Percentiles rank a stretch among this genome's conserved stretches.
Evolutionary conservation across 2,888 invertebrate genomes (phyloP).

Genomic region (Cremastinae sp.): DNA sequence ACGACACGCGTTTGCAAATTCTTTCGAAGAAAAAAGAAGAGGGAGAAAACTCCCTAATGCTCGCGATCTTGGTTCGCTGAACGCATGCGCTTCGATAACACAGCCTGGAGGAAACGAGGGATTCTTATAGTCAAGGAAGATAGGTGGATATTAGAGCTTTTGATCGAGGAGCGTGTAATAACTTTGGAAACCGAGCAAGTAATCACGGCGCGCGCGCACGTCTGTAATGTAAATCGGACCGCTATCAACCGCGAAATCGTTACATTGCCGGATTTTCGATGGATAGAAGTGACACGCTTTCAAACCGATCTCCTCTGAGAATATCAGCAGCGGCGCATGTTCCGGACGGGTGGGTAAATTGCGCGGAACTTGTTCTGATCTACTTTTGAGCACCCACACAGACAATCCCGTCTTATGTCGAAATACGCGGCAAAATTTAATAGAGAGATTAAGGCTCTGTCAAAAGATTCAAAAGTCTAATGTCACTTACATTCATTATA

Average conservation of each 20-base stretch:
- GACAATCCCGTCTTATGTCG: too few species aligned
- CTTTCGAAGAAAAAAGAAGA: not conserved
- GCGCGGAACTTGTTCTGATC: constrained; percentile 24
- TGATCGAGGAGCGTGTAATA: constrained; percentile 71
- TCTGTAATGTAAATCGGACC: constrained; percentile 67
- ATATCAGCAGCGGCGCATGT: not conserved
- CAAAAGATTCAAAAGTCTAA: too few species aligned
- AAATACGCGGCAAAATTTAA: too few species aligned
- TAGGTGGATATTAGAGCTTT: constrained; percentile 67
- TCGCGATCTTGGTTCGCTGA: too few species aligned
- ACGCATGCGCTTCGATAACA: too few species aligned
- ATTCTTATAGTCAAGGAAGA: not conserved
- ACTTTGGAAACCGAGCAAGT: constrained; percentile 68
- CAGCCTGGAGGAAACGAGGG: too few species aligned
- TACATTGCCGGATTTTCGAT: constrained; percentile 32
- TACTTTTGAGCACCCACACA: constrained; percentile 17
- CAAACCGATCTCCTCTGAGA: constrained; percentile 5
- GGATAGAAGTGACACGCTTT: constrained; percentile 44
- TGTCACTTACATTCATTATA: too few species aligned
- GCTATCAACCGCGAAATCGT: constrained; percentile 58
- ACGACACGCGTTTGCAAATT: too few species aligned
- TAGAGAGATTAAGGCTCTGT: too few species aligned
- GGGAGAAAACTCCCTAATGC: too few species aligned
- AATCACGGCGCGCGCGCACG: constrained; percentile 60
- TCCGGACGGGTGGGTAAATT: constrained; percentile 15